Base-by-base conservation (phyloP, 2,888 invertebrate genomes). In the Sinodicranocentrus sp. region DNA sequence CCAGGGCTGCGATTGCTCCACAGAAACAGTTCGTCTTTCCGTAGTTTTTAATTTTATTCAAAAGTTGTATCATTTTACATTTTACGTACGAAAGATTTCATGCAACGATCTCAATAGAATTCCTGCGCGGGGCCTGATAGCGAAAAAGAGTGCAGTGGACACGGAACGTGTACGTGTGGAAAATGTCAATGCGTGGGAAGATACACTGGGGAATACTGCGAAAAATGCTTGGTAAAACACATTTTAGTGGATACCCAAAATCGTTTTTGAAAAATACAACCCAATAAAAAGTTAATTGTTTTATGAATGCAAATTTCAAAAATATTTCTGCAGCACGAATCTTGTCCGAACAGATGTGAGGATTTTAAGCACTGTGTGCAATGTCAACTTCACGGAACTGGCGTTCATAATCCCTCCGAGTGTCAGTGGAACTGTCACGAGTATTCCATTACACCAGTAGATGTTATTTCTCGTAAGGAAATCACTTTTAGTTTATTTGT, bases 161-260 rank as follows among this genome's bases (percentile, higher is more conserved):
- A 84, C 5, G 87, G 87, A 8, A 59, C 28, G 0, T 87, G 87
- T 19, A 19, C 15, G 2, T 87, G 87, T 77, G 85, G 85, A 10
- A 54, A 77, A 63, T 87, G 87, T 21, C 1, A 33, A 1, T 87
- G 87, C 33, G 48, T 78, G 1, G 63, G 39, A 13, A 44, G 23
- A 10, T 82, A 67, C 54, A 79, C 76, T 10, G 85, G 87, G 17
- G 23, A 44, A 15, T 82, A 57, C 48, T 87, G 87, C 65, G 82
- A 87, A 77, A 82, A 82, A 73, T 87, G 87, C 28, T 23, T 19
- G 52, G 86, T 86, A 70, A 63, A 19, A 21, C 2, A 28, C 15
- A 25, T 48, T n/a, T n/a, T 23, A 54, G 3, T 61, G 8, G 21
- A 28, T 1, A 17, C 25, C 8, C 19, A 21, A 54, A 19, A 26